phyloP scores from a whole-genome alignment of 2,797 vertebrate genomes.

The Bradypodion pumilum region DNA sequence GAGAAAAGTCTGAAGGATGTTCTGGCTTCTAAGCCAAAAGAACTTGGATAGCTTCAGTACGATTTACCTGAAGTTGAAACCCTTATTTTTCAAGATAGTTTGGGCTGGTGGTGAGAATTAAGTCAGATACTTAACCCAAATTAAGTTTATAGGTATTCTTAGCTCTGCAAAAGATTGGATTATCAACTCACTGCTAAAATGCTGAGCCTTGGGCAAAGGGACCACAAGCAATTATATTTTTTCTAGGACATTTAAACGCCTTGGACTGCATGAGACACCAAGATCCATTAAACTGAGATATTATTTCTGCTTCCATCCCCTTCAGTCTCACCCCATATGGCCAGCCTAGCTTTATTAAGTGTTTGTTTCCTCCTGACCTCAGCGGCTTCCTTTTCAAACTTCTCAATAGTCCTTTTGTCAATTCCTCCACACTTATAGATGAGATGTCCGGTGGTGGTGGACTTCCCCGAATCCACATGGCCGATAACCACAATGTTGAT shows the following conservation, averaged over 20 bases:
- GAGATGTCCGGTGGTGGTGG: constrained; percentile 82
- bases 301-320: neutral
- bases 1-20: too few species aligned
- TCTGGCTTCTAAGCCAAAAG: too few species aligned
- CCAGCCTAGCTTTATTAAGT: neutral
- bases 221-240: neutral
- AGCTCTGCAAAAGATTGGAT: too few species aligned
- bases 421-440: constrained; percentile 87
- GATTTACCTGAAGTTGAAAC: too few species aligned
- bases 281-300: neutral
- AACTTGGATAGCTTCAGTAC: too few species aligned
- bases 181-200: too few species aligned
- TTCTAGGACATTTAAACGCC: neutral
- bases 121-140: too few species aligned
- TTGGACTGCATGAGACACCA: neutral
- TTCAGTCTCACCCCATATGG: neutral
- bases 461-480: constrained; percentile 87
- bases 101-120: too few species aligned
- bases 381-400: constrained; percentile 85
- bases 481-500: constrained; percentile 88
- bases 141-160: too few species aligned
- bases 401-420: constrained; percentile 86
- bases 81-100: too few species aligned
- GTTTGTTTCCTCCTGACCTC: constrained; percentile 72
- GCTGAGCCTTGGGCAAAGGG: too few species aligned